These are phyloP conservation scores for Erebia ligea DNA, from an alignment of 2,888 invertebrate genomes.

Conservation along the genomic window DNA sequence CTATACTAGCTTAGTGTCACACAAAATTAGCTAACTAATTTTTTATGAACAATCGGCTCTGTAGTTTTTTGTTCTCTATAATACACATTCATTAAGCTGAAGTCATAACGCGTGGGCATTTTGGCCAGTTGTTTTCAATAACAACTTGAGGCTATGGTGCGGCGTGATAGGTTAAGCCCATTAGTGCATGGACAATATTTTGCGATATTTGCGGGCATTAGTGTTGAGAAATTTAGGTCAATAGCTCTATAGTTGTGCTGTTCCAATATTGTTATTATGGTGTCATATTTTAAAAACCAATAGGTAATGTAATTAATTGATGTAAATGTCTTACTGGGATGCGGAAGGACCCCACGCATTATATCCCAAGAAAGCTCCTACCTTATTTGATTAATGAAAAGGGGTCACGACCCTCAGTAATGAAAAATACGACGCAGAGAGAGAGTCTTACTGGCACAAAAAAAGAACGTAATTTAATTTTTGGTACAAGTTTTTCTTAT, in stretches of 20 bases:
- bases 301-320: background rate
- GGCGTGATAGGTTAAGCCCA: conserved; percentile 38
- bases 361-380: no score
- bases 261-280: background rate
- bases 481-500: no score
- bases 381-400: no score
- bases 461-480: no score
- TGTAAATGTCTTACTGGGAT: no score
- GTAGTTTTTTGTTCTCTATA: conserved; percentile 1
- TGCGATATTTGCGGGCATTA: conserved; percentile 27
- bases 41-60: background rate
- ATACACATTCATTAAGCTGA: conserved; percentile 3
- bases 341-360: no score
- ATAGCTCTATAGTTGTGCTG: background rate
- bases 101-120: conserved; percentile 24
- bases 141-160: conserved; percentile 24
- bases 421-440: no score
- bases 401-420: no score
- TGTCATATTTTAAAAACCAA: background rate
- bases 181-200: conserved; percentile 29
- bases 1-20: background rate
- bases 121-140: conserved; percentile 4
- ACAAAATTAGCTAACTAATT: conserved; percentile 1
- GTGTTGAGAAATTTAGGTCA: conserved; percentile 22
- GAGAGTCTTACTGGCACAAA: no score